Evolutionary conservation across 2,888 invertebrate species (phyloP).

Genomic region (Heterodera filipjevi): DNA sequence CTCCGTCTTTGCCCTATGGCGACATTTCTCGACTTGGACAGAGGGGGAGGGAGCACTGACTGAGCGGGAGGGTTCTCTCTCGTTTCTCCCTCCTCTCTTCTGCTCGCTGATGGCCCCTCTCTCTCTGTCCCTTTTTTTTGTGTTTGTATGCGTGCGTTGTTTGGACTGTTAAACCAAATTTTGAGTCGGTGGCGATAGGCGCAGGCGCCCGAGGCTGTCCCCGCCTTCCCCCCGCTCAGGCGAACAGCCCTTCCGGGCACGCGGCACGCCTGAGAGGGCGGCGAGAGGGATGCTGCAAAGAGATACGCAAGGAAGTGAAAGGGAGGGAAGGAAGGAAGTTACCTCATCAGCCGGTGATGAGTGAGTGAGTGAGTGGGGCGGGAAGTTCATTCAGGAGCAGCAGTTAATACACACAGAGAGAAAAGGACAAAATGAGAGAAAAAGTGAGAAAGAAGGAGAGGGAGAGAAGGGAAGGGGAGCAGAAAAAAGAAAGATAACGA

Average conservation of each 20-base stretch:
- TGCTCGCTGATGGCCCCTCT: no score
- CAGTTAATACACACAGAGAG: neutral
- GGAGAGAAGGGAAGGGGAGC: neutral
- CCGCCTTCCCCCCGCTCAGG: no score
- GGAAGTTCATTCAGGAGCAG: neutral
- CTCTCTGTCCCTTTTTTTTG: neutral
- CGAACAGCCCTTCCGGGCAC: no score
- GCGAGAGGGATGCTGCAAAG: neutral
- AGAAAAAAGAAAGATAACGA: neutral
- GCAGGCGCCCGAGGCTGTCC: neutral
- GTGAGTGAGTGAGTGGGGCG: neutral
- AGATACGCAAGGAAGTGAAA: neutral
- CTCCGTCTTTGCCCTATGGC: neutral
- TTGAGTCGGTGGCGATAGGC: neutral
- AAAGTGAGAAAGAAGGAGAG: neutral
- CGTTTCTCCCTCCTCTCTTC: neutral
- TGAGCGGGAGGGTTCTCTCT: neutral
- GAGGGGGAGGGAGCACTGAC: neutral
- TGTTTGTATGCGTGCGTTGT: neutral
- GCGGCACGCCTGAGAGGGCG: neutral
- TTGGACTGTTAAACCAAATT: constrained; percentile 7
- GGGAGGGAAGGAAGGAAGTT: neutral
- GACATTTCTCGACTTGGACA: neutral
- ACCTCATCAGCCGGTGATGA: neutral
- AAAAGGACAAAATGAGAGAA: neutral